Conservation (phyloP, 2,797 vertebrate species). For the Odontamblyopus rebecca region DNA sequence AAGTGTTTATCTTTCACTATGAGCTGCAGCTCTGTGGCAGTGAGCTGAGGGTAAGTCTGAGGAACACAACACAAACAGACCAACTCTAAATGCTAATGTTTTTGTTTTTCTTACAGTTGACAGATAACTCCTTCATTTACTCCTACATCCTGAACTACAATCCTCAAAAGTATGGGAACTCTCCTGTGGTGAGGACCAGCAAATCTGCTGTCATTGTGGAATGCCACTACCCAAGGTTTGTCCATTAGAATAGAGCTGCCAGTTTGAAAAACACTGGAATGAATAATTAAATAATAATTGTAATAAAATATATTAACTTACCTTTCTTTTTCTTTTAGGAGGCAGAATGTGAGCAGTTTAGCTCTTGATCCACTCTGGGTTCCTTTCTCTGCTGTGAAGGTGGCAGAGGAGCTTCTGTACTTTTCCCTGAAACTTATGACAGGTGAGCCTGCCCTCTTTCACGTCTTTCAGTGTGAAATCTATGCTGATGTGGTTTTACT, state of each 20-base stretch:
- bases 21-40: constrained; percentile 64
- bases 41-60: constrained; percentile 40
- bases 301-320: background rate
- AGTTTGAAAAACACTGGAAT: background rate
- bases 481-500: constrained; percentile 1
- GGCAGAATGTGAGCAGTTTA: constrained; percentile 74
- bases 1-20: constrained; percentile 59
- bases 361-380: constrained; percentile 63
- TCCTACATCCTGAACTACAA: constrained; percentile 58
- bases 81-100: background rate
- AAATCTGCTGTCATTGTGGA: constrained; percentile 56
- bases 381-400: constrained; percentile 61
- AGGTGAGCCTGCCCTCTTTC: constrained; percentile 48
- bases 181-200: constrained; percentile 58
- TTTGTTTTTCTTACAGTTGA: constrained; percentile 48
- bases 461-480: background rate
- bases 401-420: constrained; percentile 66
- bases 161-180: constrained; percentile 16
- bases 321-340: constrained; percentile 41
- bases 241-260: background rate
- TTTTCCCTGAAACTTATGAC: constrained; percentile 74
- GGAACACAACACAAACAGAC: background rate
- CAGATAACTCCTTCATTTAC: constrained; percentile 57
- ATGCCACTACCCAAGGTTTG: constrained; percentile 75
- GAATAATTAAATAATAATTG: background rate